Evolutionary conservation across 1,140 invertebrate species (phyloP).

Genomic region (Drosophila lacertosa): DNA sequence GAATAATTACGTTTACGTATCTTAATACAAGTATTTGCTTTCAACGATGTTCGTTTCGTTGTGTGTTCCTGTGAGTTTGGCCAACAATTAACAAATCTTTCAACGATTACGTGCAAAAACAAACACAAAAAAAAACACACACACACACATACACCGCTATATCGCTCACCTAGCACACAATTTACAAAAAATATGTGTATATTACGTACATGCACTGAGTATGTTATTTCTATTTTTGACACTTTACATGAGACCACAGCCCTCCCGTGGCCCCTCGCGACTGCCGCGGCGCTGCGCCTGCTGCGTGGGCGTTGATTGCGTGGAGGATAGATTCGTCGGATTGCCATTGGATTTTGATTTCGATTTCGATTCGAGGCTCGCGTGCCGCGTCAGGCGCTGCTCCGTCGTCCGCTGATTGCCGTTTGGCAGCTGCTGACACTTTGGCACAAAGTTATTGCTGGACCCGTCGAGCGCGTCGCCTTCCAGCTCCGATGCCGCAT

Average conservation of each 20-base stretch:
- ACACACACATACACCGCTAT: neutral
- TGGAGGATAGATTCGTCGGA: slow-evolving; percentile 38
- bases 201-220: slow-evolving; percentile 65
- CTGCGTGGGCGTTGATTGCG: slow-evolving; percentile 62
- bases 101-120: slow-evolving; percentile 52
- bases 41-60: slow-evolving; percentile 55
- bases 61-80: slow-evolving; percentile 19
- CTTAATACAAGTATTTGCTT: slow-evolving; percentile 61
- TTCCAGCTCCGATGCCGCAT: slow-evolving; percentile 28
- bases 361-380: slow-evolving; percentile 67
- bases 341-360: slow-evolving; percentile 48
- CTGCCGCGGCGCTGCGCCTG: slow-evolving; percentile 49
- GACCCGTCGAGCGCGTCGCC: slow-evolving; percentile 39
- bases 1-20: slow-evolving; percentile 59
- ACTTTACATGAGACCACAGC: slow-evolving; percentile 65
- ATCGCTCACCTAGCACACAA: slow-evolving; percentile 13
- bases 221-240: slow-evolving; percentile 36
- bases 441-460: slow-evolving; percentile 71
- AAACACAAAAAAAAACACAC: too few species aligned
- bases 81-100: slow-evolving; percentile 57
- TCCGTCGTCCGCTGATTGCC: slow-evolving; percentile 52
- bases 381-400: slow-evolving; percentile 67
- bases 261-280: slow-evolving; percentile 49
- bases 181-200: slow-evolving; percentile 26
- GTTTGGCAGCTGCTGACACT: slow-evolving; percentile 57